Percentiles rank a stretch among this genome's conserved stretches.
These are phyloP conservation scores for Hoplostethus atlanticus DNA, from an alignment of 2,797 vertebrate species.

Conservation along the genomic window DNA sequence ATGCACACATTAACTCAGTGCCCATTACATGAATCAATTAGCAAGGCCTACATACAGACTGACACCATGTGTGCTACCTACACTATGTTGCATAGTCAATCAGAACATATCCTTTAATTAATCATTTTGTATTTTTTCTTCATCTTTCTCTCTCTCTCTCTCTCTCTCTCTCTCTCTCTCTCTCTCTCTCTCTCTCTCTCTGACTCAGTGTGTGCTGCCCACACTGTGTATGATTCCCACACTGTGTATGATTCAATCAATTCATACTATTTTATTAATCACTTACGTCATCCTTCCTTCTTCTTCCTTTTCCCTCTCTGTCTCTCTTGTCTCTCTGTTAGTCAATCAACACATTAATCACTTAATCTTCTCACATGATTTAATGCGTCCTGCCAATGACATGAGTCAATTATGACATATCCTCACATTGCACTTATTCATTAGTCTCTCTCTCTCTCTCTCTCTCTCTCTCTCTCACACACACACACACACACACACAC, in stretches of 20 bases:
- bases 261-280: neutral
- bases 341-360: too few species aligned
- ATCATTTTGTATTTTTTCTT: neutral
- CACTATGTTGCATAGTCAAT: neutral
- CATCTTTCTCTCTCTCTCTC: neutral
- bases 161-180: neutral
- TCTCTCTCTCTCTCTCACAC: neutral
- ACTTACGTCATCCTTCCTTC: too few species aligned
- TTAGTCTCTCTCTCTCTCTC: conserved; percentile 1
- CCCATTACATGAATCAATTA: conserved; percentile 6
- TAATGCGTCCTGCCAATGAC: neutral
- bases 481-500: too few species aligned
- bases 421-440: conserved; percentile 7
- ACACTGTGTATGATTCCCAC: too few species aligned
- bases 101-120: neutral
- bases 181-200: neutral
- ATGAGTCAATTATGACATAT: conserved; percentile 8
- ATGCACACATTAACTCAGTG: conserved; percentile 8
- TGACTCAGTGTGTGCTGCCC: too few species aligned
- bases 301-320: neutral
- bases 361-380: too few species aligned
- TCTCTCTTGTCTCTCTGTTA: neutral
- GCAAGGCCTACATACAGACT: neutral
- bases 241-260: neutral
- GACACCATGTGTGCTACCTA: neutral